A percentile compares a stretch with the other conserved stretches of the same genome.
Conservation (phyloP, 1,140 invertebrate species). For the Cydia amplana region DNA sequence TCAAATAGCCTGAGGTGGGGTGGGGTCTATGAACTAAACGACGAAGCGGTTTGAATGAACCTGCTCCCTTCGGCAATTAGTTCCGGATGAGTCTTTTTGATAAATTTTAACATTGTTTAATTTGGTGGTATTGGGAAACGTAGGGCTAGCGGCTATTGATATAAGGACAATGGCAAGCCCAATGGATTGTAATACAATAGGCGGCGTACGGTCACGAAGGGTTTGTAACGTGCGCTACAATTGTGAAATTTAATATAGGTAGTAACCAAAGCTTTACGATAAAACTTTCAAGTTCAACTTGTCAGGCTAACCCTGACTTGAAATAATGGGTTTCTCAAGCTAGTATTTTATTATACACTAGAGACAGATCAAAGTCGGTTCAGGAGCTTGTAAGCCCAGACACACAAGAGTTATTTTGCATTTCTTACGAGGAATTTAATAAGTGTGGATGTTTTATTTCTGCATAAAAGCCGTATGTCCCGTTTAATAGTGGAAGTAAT, state of each 20-base stretch:
- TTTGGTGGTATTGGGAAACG: constrained; percentile 52
- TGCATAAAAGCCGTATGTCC: too few species aligned
- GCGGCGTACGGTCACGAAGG: constrained; percentile 44
- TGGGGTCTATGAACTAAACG: constrained; percentile 44
- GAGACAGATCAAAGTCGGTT: too few species aligned
- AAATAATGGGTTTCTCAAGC: background rate
- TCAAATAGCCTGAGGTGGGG: constrained; percentile 42
- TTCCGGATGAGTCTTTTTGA: constrained; percentile 19
- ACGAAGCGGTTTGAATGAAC: constrained; percentile 18
- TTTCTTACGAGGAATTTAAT: background rate
- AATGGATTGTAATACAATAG: constrained; percentile 49
- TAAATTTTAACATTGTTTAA: constrained; percentile 44
- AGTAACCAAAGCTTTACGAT: background rate
- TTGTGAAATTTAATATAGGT: constrained; percentile 12
- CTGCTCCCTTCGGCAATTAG: constrained; percentile 26
- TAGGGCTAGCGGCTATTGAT: constrained; percentile 47
- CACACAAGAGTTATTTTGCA: background rate
- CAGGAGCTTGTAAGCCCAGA: background rate
- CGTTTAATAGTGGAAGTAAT: background rate
- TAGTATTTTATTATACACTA: background rate
- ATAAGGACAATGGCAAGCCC: constrained; percentile 49
- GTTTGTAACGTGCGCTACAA: constrained; percentile 29
- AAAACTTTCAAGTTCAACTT: background rate
- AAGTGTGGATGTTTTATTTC: too few species aligned
- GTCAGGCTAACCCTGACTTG: background rate